Percentiles rank a stretch among this genome's conserved stretches.
These are phyloP conservation scores for Drosophila diplacantha DNA, from an alignment of 2,888 invertebrate genomes.

Conservation along the genomic window DNA sequence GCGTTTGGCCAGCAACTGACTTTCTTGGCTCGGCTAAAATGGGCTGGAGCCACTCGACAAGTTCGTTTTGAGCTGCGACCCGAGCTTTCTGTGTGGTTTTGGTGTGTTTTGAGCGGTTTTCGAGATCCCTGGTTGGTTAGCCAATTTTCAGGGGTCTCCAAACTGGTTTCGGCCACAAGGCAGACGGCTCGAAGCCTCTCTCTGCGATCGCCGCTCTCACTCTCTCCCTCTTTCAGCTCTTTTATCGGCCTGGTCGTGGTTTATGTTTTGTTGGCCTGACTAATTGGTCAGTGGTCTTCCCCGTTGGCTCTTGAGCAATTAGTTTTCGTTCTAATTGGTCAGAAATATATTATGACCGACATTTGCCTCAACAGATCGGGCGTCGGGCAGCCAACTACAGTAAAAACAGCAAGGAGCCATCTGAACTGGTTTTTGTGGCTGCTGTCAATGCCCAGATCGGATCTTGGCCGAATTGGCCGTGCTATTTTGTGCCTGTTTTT, in stretches of 20 bases:
- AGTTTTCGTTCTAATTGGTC: constrained; percentile 69
- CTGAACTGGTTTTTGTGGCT: constrained; percentile 33
- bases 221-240: constrained; percentile 18
- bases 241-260: constrained; percentile 27
- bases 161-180: constrained; percentile 56
- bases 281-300: constrained; percentile 66
- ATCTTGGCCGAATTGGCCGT: constrained; percentile 15
- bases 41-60: constrained; percentile 17
- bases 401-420: constrained; percentile 27
- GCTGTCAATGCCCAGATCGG: constrained; percentile 38
- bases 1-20: constrained; percentile 60
- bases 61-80: constrained; percentile 42
- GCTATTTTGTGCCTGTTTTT: constrained; percentile 41
- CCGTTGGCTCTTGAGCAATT: constrained; percentile 68
- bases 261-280: constrained; percentile 50
- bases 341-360: constrained; percentile 69
- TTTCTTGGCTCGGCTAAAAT: constrained; percentile 13
- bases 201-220: neutral
- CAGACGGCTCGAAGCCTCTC: constrained; percentile 4
- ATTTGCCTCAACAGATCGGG: constrained; percentile 51
- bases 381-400: neutral
- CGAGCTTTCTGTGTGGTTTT: constrained; percentile 19
- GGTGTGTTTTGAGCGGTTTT: constrained; percentile 54
- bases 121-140: constrained; percentile 52
- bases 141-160: constrained; percentile 19